Evolutionary conservation across 2,888 invertebrate species (phyloP).

Genomic region (Stenolophus ochropezus): DNA sequence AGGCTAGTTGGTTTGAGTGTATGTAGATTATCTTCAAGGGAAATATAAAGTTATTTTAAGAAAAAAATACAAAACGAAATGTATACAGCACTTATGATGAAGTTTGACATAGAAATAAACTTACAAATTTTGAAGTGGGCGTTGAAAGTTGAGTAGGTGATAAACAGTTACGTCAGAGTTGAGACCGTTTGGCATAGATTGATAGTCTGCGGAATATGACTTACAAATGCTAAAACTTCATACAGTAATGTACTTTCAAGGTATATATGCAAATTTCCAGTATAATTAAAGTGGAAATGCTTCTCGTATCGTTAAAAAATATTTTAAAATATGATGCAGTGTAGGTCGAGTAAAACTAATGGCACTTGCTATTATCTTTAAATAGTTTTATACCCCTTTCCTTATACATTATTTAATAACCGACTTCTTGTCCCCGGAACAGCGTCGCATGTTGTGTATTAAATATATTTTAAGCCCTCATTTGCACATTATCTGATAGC

Average conservation of each 20-base stretch:
- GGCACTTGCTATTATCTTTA: conserved; percentile 11
- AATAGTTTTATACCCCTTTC: conserved; percentile 20
- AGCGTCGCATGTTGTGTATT: conserved; percentile 30
- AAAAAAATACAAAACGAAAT: too few species aligned
- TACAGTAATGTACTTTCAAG: not conserved
- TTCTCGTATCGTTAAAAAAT: not conserved
- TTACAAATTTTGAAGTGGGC: not conserved
- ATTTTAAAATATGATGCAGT: not conserved
- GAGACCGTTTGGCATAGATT: not conserved
- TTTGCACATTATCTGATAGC: conserved; percentile 46
- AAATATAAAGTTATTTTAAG: too few species aligned
- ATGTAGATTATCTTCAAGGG: too few species aligned
- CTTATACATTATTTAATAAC: conserved; percentile 39
- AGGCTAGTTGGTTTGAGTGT: too few species aligned
- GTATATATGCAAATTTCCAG: not conserved
- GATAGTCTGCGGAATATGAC: not conserved
- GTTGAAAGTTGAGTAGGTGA: not conserved
- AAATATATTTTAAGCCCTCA: conserved; percentile 45
- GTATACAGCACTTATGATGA: not conserved
- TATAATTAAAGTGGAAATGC: not conserved
- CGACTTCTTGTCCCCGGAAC: not conserved
- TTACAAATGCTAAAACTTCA: not conserved
- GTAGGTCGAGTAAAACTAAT: conserved; percentile 10
- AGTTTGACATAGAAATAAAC: not conserved
- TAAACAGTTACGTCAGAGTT: not conserved